Conservation (phyloP, 2,888 invertebrate genomes). For the Eupithecia subfuscata region DNA sequence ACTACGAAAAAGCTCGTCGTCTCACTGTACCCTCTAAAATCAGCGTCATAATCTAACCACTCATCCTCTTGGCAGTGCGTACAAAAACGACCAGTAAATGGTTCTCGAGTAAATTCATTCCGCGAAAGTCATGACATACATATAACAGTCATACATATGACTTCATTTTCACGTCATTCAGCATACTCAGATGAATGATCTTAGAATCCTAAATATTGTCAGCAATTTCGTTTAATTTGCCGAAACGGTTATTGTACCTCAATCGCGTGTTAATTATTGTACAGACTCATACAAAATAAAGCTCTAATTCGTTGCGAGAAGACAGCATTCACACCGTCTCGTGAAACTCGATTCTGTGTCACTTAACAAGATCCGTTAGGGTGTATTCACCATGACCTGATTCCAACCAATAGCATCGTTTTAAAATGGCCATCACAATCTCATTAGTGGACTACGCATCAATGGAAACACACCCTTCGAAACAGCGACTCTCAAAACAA, state of each 20-base stretch:
- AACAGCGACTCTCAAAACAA: background rate
- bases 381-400: background rate
- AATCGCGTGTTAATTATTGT: background rate
- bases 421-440: background rate
- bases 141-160: background rate
- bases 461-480: background rate
- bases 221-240: slow-evolving; percentile 12
- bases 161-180: background rate
- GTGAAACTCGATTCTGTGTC: background rate
- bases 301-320: slow-evolving; percentile 16
- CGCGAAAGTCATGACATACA: background rate
- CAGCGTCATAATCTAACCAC: background rate
- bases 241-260: slow-evolving; percentile 3
- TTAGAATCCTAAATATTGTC: slow-evolving; percentile 12
- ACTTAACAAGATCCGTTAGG: background rate
- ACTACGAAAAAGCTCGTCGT: background rate
- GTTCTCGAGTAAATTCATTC: background rate
- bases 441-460: background rate
- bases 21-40: background rate
- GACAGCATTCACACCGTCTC: slow-evolving; percentile 5
- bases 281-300: slow-evolving; percentile 15
- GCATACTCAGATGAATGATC: slow-evolving; percentile 3
- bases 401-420: background rate
- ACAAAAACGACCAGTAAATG: slow-evolving; percentile 2
- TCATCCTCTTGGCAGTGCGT: slow-evolving; percentile 12